phyloP scores from a whole-genome alignment of 2,113 vertebrate genomes.

The Pterocles burchelli region DNA sequence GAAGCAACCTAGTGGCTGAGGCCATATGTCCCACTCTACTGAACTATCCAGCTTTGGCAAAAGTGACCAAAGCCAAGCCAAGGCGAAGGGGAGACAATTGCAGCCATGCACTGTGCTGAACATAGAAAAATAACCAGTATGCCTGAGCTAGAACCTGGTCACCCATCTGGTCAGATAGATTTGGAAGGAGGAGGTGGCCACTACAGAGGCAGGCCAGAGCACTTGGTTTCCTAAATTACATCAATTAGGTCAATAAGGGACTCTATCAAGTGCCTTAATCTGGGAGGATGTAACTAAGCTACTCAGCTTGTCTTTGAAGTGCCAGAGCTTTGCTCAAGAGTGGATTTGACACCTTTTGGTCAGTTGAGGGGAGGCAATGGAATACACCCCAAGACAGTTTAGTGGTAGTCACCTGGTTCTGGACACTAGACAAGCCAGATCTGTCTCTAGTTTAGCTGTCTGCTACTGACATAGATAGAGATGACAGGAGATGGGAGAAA shows the following conservation, averaged over 20 bases:
- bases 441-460: not conserved
- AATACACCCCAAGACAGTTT: not conserved
- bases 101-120: not conserved
- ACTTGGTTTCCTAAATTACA: not conserved
- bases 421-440: not conserved
- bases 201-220: not conserved
- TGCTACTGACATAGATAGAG: not conserved
- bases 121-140: not conserved
- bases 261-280: not conserved
- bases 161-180: not conserved
- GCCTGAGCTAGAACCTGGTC: not conserved
- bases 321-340: not conserved
- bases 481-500: not conserved
- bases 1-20: not conserved
- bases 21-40: rapidly evolving
- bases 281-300: not conserved
- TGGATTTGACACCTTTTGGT: not conserved
- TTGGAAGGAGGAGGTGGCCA: not conserved
- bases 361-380: not conserved
- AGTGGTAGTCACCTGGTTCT: not conserved
- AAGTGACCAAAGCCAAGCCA: not conserved
- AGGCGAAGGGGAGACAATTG: not conserved
- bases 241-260: not conserved
- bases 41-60: not conserved
- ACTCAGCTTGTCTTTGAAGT: not conserved